Conservation (phyloP, 2,113 vertebrate genomes). For the Hippocampus barbouri region DNA sequence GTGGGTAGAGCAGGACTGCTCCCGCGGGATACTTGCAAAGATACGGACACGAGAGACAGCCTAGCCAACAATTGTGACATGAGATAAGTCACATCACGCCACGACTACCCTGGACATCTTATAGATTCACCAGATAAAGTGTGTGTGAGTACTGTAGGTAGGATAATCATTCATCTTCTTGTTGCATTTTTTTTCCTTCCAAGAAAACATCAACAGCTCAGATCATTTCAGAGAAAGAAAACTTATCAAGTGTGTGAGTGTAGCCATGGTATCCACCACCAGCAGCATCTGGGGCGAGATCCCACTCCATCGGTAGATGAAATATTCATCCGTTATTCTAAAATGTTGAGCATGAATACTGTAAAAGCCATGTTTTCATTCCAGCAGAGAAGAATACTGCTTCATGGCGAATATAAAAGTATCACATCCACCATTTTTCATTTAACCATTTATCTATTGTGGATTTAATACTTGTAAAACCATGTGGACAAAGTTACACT, state of each 20-base stretch:
- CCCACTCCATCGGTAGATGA: slow-evolving; percentile 55
- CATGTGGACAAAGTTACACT: neutral
- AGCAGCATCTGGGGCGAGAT: slow-evolving; percentile 40
- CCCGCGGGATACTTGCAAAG: neutral
- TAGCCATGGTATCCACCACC: slow-evolving; percentile 45
- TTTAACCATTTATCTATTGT: too few relatives aligned
- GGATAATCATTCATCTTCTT: slow-evolving; percentile 60
- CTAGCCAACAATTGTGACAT: neutral
- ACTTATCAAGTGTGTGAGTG: slow-evolving; percentile 37
- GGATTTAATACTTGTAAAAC: neutral
- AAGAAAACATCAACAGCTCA: slow-evolving; percentile 57
- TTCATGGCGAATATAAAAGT: neutral
- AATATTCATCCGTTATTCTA: slow-evolving; percentile 64
- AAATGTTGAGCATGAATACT: slow-evolving; percentile 54
- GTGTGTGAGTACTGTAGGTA: slow-evolving; percentile 64
- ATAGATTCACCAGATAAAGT: slow-evolving; percentile 45
- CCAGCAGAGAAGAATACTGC: neutral
- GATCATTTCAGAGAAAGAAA: slow-evolving; percentile 50
- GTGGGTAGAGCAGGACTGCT: neutral
- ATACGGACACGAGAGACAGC: neutral
- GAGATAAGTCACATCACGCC: slow-evolving; percentile 15
- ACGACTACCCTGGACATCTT: slow-evolving; percentile 41
- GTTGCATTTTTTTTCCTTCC: slow-evolving; percentile 55
- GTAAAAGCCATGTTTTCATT: slow-evolving; percentile 10
- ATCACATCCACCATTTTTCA: neutral